Evolutionary conservation across 2,888 invertebrate genomes (phyloP).

Genomic region (Zelleria hepariella): DNA sequence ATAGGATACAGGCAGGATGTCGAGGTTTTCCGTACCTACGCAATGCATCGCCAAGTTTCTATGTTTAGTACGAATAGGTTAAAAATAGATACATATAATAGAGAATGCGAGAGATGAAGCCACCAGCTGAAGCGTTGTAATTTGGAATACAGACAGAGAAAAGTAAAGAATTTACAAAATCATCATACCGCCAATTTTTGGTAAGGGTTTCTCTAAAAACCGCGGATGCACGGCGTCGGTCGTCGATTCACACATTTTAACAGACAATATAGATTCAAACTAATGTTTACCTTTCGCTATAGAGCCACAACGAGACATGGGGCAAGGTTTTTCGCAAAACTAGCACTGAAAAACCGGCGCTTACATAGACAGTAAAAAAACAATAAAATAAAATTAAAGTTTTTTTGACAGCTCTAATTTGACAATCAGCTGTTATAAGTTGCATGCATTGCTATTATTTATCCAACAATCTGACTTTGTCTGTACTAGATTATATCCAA

Average conservation of each 20-base stretch:
- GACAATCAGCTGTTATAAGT: too few relatives aligned
- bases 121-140: conserved; percentile 34
- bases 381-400: neutral
- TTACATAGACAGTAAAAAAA: neutral
- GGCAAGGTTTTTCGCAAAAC: neutral
- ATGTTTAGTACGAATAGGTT: too few relatives aligned
- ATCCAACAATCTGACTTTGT: too few relatives aligned
- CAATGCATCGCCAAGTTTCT: too few relatives aligned
- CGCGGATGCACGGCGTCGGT: conserved; percentile 50
- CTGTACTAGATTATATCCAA: too few relatives aligned
- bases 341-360: neutral
- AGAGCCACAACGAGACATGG: neutral
- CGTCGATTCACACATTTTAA: conserved; percentile 14
- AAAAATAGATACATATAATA: too few relatives aligned
- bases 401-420: too few relatives aligned
- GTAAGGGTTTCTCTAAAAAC: conserved; percentile 34
- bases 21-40: too few relatives aligned
- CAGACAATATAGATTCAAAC: neutral
- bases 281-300: neutral
- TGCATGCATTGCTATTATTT: too few relatives aligned
- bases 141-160: conserved; percentile 14
- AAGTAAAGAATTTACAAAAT: neutral
- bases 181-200: conserved; percentile 42
- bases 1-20: too few relatives aligned
- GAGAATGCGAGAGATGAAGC: too few relatives aligned